Percentiles rank a stretch among this genome's conserved stretches.
phyloP scores from a whole-genome alignment of 64 coral and sea anemone species.

The Porites australiensis region DNA sequence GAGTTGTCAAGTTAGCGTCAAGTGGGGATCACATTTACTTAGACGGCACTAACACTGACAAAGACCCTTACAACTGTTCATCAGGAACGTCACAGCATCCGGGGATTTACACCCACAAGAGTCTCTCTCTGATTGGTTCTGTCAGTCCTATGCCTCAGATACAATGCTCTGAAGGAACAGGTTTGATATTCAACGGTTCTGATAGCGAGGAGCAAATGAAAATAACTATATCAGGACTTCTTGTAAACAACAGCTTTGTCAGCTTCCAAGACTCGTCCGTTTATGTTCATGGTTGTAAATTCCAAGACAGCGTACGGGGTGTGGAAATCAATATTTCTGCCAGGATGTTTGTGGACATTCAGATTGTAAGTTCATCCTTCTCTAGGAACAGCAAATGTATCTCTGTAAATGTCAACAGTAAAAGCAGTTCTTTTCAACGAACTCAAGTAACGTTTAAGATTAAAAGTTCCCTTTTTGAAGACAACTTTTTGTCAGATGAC shows the following conservation, averaged over 20 bases:
- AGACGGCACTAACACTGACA: conserved; percentile 58
- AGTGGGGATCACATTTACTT: conserved; percentile 38
- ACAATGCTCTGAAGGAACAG: conserved; percentile 41
- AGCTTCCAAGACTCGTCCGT: background rate
- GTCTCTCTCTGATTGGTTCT: conserved; percentile 54
- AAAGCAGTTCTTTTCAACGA: background rate
- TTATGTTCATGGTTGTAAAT: conserved; percentile 33
- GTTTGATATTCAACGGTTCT: conserved; percentile 33
- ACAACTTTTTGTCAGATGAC: background rate
- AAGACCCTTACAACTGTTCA: conserved; percentile 60
- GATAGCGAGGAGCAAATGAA: background rate
- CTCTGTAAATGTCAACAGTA: background rate
- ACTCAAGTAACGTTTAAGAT: background rate
- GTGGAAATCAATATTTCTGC: background rate
- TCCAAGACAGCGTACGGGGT: background rate
- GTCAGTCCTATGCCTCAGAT: conserved; percentile 38
- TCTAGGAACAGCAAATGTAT: conserved; percentile 35
- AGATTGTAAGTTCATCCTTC: conserved; percentile 42
- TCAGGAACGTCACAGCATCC: conserved; percentile 31
- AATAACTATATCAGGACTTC: conserved; percentile 5
- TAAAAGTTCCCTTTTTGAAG: background rate
- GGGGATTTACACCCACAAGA: conserved; percentile 74
- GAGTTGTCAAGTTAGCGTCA: conserved; percentile 36
- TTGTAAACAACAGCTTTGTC: conserved; percentile 3
- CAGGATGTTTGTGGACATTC: background rate